phyloP scores from a whole-genome alignment of 1,140 invertebrate genomes.

The Rhopalosiphum maidis region DNA sequence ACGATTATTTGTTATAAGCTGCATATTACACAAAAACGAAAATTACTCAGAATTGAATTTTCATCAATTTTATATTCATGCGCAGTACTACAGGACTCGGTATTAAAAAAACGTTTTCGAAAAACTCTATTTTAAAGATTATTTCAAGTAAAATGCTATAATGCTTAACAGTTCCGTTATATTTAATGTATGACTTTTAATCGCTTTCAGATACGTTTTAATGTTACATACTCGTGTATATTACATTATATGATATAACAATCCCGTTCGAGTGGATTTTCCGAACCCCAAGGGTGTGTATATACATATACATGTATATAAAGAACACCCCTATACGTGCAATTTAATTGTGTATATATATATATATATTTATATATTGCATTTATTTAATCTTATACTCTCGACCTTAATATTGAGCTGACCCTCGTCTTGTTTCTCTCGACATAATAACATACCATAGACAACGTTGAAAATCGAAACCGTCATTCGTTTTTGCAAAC shows the following conservation, averaged over 20 bases:
- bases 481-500: background rate
- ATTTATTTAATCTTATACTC: slow-evolving; percentile 10
- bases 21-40: too few relatives aligned
- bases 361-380: background rate
- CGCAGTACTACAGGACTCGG: background rate
- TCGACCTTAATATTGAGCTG: slow-evolving; percentile 2
- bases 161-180: background rate
- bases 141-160: background rate
- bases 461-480: background rate
- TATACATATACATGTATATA: background rate
- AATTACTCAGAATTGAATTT: too few relatives aligned
- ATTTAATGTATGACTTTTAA: background rate
- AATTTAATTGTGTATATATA: background rate
- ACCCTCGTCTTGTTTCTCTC: background rate
- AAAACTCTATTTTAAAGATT: background rate
- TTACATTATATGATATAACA: background rate
- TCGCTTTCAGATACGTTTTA: background rate
- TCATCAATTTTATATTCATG: background rate
- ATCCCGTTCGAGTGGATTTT: background rate
- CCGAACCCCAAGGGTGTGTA: background rate
- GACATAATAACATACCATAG: background rate
- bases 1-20: too few relatives aligned
- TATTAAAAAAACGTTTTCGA: background rate
- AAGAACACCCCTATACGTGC: background rate
- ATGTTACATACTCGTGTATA: background rate